Percentiles rank a stretch among this genome's conserved stretches.
These are phyloP conservation scores for Cataglyphis albicans DNA, from an alignment of 2,888 invertebrate genomes.

Conservation along the genomic window DNA sequence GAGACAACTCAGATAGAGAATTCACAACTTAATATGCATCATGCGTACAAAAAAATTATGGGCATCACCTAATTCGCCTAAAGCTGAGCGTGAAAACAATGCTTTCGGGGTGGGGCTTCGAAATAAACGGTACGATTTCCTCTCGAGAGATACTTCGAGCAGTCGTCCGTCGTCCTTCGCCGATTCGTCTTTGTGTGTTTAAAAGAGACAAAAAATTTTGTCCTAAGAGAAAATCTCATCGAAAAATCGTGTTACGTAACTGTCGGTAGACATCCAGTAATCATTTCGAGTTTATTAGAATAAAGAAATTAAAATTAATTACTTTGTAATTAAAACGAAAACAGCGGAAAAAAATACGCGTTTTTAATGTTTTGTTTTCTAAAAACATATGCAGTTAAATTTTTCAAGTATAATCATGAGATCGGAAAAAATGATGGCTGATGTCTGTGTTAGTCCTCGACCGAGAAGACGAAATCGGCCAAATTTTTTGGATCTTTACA, in stretches of 20 bases:
- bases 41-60: slow-evolving; percentile 76
- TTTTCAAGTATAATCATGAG: slow-evolving; percentile 1
- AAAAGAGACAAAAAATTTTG: not conserved
- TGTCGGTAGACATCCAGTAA: not conserved
- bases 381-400: not conserved
- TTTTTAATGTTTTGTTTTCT: not conserved
- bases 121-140: slow-evolving; percentile 67
- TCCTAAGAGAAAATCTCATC: not conserved
- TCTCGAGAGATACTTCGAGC: slow-evolving; percentile 43
- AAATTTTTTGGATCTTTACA: slow-evolving; percentile 82
- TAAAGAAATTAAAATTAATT: not conserved
- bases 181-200: slow-evolving; percentile 27
- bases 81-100: slow-evolving; percentile 78
- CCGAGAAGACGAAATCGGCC: slow-evolving; percentile 80
- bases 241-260: not conserved
- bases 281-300: not conserved
- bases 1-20: slow-evolving; percentile 19
- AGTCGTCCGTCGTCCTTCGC: slow-evolving; percentile 57
- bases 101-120: slow-evolving; percentile 66
- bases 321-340: not conserved
- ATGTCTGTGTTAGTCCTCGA: slow-evolving; percentile 78
- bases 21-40: slow-evolving; percentile 29
- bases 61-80: slow-evolving; percentile 81
- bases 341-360: slow-evolving; percentile 16
- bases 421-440: slow-evolving; percentile 69